Percentiles rank a stretch among this genome's conserved stretches.
These are phyloP conservation scores for Hermetia illucens DNA, from an alignment of 1,140 invertebrate genomes.

Conservation along the genomic window DNA sequence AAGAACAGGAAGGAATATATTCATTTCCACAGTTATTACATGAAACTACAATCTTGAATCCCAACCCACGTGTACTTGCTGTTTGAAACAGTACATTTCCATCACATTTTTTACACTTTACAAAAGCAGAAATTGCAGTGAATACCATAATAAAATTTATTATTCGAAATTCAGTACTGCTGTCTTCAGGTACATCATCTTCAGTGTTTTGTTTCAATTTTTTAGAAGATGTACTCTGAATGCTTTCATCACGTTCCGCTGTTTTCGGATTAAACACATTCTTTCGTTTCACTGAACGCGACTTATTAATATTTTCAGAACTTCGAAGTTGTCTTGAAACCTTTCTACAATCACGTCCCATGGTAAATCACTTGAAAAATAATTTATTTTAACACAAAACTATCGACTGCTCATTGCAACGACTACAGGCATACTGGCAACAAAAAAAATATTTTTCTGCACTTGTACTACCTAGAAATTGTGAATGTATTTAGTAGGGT, in stretches of 20 bases:
- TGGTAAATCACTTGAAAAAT: too few species aligned
- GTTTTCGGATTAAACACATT: conserved; percentile 3
- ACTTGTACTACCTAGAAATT: too few species aligned
- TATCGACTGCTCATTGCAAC: too few species aligned
- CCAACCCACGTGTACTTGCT: neutral
- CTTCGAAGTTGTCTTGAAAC: too few species aligned
- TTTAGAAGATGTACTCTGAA: neutral
- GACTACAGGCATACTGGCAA: too few species aligned
- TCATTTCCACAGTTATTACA: neutral
- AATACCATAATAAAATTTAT: conserved; percentile 2
- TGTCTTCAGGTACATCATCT: neutral
- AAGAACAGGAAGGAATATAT: neutral
- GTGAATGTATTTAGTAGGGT: too few species aligned
- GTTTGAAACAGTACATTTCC: neutral
- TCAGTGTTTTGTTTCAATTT: too few species aligned
- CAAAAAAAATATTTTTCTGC: too few species aligned
- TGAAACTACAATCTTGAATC: neutral
- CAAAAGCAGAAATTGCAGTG: neutral
- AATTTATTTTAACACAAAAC: too few species aligned
- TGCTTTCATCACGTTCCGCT: conserved; percentile 2
- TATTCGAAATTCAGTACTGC: neutral
- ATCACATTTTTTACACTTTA: conserved; percentile 1
- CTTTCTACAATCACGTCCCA: too few species aligned
- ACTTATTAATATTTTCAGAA: too few species aligned
- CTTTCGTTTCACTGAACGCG: too few species aligned